These are phyloP conservation scores for Tetramorium parvispinum DNA, from an alignment of 1,140 invertebrate species.

Conservation along the genomic window DNA sequence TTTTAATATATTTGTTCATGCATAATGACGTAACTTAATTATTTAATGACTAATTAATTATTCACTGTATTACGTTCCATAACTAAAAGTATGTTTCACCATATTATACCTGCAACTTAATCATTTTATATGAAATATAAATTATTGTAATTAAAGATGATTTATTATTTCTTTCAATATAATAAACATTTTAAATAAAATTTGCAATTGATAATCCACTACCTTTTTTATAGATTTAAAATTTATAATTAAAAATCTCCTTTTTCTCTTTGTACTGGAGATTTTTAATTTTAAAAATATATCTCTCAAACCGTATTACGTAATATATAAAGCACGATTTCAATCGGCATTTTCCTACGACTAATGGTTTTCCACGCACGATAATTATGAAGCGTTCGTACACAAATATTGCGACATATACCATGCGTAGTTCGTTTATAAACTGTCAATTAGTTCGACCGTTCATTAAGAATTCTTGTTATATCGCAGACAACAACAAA, in stretches of 20 bases:
- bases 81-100: not conserved
- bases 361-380: not conserved
- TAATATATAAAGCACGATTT: not conserved
- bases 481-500: not conserved
- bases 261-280: not conserved
- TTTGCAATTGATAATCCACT: not conserved
- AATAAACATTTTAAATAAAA: not conserved
- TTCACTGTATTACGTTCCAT: not conserved
- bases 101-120: not conserved
- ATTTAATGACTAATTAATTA: not conserved
- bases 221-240: not conserved
- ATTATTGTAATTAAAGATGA: not conserved
- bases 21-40: not conserved
- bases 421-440: not conserved
- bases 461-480: not conserved
- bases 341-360: not conserved
- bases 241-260: not conserved
- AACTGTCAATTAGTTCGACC: not conserved
- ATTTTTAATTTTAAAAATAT: slow-evolving; percentile 11
- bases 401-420: not conserved
- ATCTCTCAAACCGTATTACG: not conserved
- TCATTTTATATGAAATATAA: not conserved
- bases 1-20: not conserved
- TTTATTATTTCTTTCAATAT: too few relatives aligned
- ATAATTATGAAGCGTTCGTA: not conserved